Percentiles rank a stretch among this genome's conserved stretches.
Conservation (phyloP, 1,140 invertebrate genomes). For the Pseudachorutes palmiensis region DNA sequence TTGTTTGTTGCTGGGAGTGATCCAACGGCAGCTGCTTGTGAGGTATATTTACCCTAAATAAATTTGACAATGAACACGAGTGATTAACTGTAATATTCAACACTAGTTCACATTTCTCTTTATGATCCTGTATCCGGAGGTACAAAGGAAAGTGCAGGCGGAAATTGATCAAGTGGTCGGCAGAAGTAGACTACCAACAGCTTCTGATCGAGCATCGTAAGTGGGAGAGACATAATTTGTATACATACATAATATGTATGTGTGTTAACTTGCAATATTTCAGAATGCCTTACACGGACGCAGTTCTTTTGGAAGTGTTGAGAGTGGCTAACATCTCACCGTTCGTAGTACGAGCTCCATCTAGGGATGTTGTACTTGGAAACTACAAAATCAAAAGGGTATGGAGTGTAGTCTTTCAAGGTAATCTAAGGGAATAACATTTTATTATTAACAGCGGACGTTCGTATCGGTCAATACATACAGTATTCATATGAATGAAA, state of each 20-base stretch:
- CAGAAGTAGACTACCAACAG: neutral
- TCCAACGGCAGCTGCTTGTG: neutral
- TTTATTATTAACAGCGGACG: constrained; percentile 52
- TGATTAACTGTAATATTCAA: too few relatives aligned
- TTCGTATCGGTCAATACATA: constrained; percentile 73
- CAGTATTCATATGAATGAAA: constrained; percentile 60
- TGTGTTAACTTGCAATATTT: neutral
- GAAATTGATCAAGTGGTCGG: constrained; percentile 10
- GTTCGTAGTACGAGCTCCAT: neutral
- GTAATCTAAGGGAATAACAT: neutral
- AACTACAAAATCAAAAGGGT: constrained; percentile 41
- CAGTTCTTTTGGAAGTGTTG: constrained; percentile 19
- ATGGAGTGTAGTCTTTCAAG: neutral
- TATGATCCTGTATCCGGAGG: neutral
- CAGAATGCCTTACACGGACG: constrained; percentile 26
- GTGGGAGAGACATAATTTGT: constrained; percentile 37
- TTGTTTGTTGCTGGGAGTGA: constrained; percentile 13
- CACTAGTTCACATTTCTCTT: constrained; percentile 6
- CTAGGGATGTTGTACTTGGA: constrained; percentile 32
- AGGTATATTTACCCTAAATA: too few relatives aligned
- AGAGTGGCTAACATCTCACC: constrained; percentile 17
- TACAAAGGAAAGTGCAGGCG: constrained; percentile 9
- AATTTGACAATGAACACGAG: too few relatives aligned
- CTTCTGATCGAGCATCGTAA: constrained; percentile 27
- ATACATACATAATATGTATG: neutral